Conservation (phyloP, 2,113 vertebrate species). For the Gnathonemus echidnorhynchus region DNA sequence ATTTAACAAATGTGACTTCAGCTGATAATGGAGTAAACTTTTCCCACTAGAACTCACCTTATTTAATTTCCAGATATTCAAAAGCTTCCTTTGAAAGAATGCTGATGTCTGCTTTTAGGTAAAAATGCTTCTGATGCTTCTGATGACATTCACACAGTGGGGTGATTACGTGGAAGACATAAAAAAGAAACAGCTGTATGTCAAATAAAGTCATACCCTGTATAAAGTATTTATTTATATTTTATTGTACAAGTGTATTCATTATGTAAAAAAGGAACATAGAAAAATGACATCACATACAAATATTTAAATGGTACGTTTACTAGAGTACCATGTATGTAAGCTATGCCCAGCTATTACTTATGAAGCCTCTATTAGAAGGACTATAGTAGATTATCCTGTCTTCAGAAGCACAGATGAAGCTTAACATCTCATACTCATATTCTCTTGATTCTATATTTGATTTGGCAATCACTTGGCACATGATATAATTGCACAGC, state of each 20-base stretch:
- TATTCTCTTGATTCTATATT: constrained; percentile 41
- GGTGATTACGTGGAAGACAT: neutral
- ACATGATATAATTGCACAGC: neutral
- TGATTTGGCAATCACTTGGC: neutral
- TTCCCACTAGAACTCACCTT: neutral
- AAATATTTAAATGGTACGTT: constrained; percentile 16
- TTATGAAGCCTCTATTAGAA: constrained; percentile 37
- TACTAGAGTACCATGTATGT: constrained; percentile 33
- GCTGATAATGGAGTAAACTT: neutral
- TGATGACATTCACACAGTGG: neutral
- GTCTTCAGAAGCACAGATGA: constrained; percentile 49
- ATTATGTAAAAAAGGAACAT: neutral
- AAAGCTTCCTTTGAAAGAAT: neutral
- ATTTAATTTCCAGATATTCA: constrained; percentile 3
- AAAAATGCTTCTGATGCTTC: neutral
- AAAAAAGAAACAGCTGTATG: neutral
- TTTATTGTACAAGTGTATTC: neutral
- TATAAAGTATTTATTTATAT: neutral
- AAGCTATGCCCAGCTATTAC: constrained; percentile 31
- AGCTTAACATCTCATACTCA: constrained; percentile 36
- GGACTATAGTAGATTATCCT: constrained; percentile 22
- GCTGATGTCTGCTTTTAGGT: neutral
- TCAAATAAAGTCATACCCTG: neutral
- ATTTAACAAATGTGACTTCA: neutral
- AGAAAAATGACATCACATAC: neutral